Evolutionary conservation across 2,113 vertebrate species (phyloP), one percentile per base, ranked within the genome.

Genomic region (Romanogobio albipinnatus): DNA sequence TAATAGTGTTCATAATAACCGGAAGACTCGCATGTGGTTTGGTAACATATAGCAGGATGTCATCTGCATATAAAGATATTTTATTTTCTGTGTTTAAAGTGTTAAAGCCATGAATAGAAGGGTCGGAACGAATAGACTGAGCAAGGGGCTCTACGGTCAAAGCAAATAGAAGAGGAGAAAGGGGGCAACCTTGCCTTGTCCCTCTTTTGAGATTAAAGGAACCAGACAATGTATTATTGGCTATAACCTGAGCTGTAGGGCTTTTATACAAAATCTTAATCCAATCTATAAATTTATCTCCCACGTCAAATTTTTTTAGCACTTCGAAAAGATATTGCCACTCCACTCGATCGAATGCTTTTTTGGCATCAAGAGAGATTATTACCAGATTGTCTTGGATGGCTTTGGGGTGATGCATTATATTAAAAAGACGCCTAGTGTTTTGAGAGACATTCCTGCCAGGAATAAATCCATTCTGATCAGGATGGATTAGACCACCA

Each of bases 1-100:
- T n/a, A n/a, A n/a, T n/a, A n/a, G n/a, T n/a, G n/a, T n/a, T n/a
- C n/a, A n/a, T n/a, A n/a, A n/a, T n/a, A n/a, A n/a, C n/a, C n/a
- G n/a, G n/a, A n/a, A n/a, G n/a, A n/a, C n/a, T n/a, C n/a, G n/a
- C n/a, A n/a, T n/a, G n/a, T n/a, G n/a, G n/a, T n/a, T n/a, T n/a
- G n/a, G n/a, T n/a, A n/a, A n/a, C n/a, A n/a, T n/a, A n/a, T n/a
- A n/a, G n/a, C n/a, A n/a, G n/a, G n/a, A n/a, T n/a, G n/a, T n/a
- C n/a, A n/a, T n/a, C n/a, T n/a, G n/a, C n/a, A n/a, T 70, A 70
- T 39, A 70, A 39, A 43, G 66, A 70, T 70, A 70, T 61, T 24
- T 61, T 24, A 24, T 26, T 61, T 10, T 24, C 59, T 61, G 59
- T 61, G 4, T 61, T 24, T 70, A 70, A 70, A 19, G 66, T 70